Evolutionary conservation across 2,113 vertebrate genomes (phyloP).

Genomic region (Psilopsiagon aurifrons): DNA sequence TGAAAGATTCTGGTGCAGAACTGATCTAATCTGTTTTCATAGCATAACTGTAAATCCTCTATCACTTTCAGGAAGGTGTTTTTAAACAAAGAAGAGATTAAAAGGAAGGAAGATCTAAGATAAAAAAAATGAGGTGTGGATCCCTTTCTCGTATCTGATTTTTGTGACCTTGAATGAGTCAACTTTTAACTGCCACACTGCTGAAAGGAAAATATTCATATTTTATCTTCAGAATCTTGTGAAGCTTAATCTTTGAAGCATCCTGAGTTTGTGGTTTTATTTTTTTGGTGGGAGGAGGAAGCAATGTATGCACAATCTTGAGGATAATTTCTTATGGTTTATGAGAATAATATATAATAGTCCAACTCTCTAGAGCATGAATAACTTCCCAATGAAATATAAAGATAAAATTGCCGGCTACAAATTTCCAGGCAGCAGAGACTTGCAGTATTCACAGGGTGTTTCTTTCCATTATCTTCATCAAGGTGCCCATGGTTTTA

Average conservation of each 20-base stretch:
- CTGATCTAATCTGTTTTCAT: background rate
- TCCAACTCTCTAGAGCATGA: background rate
- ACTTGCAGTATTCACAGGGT: background rate
- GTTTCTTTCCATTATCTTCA: conserved; percentile 6
- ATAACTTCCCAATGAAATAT: background rate
- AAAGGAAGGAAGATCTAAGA: background rate
- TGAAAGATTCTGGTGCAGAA: background rate
- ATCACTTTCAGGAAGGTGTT: background rate
- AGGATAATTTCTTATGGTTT: background rate
- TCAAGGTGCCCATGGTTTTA: background rate
- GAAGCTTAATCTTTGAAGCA: background rate
- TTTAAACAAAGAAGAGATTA: background rate
- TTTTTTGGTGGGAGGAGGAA: background rate
- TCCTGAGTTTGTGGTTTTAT: background rate
- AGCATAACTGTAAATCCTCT: background rate
- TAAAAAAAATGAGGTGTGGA: background rate
- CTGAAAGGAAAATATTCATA: background rate
- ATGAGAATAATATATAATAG: background rate
- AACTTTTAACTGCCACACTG: background rate
- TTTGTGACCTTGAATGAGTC: background rate
- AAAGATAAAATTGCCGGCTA: background rate
- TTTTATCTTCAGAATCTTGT: background rate
- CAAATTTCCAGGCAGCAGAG: background rate
- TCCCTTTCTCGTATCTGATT: background rate
- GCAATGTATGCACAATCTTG: background rate